A percentile compares a stretch with the other conserved stretches of the same genome.
phyloP scores from a whole-genome alignment of 2,113 vertebrate genomes.

The Chelonoidis abingdonii region DNA sequence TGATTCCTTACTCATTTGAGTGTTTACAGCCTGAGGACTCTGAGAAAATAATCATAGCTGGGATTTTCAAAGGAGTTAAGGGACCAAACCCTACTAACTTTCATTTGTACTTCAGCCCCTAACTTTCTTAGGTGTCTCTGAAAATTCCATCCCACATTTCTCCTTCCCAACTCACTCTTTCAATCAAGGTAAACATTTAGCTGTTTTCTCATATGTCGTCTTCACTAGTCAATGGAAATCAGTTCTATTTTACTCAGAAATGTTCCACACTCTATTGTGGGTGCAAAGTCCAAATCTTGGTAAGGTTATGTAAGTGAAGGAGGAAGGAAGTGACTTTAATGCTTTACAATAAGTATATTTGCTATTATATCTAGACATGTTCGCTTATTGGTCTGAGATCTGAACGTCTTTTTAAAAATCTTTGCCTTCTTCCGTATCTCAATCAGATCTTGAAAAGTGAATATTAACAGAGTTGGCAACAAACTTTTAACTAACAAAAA shows the following conservation, averaged over 20 bases:
- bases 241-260: neutral
- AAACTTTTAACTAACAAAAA: neutral
- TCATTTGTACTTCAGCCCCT: neutral
- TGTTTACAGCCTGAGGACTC: neutral
- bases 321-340: neutral
- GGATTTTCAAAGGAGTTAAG: neutral
- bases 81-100: neutral
- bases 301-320: neutral
- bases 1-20: neutral
- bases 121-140: no score
- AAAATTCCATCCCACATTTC: neutral
- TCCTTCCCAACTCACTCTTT: neutral
- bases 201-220: neutral
- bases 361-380: neutral
- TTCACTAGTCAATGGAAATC: neutral
- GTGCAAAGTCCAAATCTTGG: neutral
- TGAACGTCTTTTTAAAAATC: neutral
- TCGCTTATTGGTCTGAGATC: neutral
- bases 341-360: neutral
- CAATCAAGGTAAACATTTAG: neutral
- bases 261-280: neutral
- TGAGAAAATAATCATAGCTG: neutral
- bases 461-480: neutral
- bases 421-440: neutral
- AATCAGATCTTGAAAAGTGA: neutral